Evolutionary conservation across 2,797 vertebrate genomes (phyloP).

Genomic region (Onychomys leucogaster): DNA sequence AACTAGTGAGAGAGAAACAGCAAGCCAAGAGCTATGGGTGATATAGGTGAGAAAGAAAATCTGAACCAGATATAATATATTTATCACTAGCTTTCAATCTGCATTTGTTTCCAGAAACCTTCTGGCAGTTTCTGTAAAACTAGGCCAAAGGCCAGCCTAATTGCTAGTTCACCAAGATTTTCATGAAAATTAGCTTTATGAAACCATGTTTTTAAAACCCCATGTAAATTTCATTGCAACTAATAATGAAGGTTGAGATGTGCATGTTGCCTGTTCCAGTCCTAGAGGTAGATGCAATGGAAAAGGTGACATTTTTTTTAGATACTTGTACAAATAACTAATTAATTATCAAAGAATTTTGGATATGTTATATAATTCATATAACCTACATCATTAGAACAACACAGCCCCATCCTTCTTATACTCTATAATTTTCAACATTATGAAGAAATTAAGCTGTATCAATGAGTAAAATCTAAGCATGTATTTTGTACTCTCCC

Average conservation of each 20-base stretch:
- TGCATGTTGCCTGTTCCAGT: not conserved
- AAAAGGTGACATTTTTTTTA: not conserved
- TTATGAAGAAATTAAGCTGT: not conserved
- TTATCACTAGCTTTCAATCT: not conserved
- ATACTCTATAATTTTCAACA: not conserved
- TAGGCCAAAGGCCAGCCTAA: not conserved
- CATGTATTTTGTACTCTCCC: not conserved
- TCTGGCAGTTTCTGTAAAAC: not conserved
- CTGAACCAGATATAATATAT: not conserved
- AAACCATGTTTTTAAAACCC: not conserved
- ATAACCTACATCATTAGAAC: not conserved
- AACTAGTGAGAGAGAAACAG: not conserved
- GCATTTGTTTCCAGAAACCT: not conserved
- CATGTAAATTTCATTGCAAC: not conserved
- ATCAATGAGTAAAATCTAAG: not conserved
- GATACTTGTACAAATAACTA: not conserved
- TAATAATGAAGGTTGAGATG: not conserved
- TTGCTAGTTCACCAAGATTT: not conserved
- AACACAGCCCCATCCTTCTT: not conserved
- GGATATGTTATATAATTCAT: not conserved
- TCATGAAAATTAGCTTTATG: not conserved
- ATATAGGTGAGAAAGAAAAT: not conserved
- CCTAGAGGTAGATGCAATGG: not conserved
- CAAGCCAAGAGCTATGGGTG: not conserved
- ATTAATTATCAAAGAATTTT: not conserved